phyloP scores from a whole-genome alignment of 2,113 vertebrate species.

The human (Homo sapiens) region GRCh38 chr6:168377501-168378000 shows the following conservation, averaged over 20 bases:
- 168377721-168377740: accelerated
- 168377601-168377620: accelerated
- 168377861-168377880: accelerated
- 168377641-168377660: accelerated
- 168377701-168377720: accelerated
- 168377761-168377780: accelerated
- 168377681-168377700: accelerated
- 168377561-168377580: accelerated
- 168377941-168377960: accelerated
- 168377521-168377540: accelerated
- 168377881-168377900: not conserved
- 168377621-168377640: accelerated
- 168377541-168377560: not conserved
- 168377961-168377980: too few relatives aligned
- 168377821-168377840: not conserved
- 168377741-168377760: not conserved
- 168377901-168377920: accelerated
- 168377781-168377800: accelerated
- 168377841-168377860: accelerated
- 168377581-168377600: accelerated
- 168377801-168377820: accelerated
- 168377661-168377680: accelerated
- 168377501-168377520: accelerated
- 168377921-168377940: accelerated
- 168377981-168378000: too few relatives aligned